Evolutionary conservation across 2,888 invertebrate genomes (phyloP), one percentile per base, ranked within the genome.

Genomic region (Pegoplata infirma): DNA sequence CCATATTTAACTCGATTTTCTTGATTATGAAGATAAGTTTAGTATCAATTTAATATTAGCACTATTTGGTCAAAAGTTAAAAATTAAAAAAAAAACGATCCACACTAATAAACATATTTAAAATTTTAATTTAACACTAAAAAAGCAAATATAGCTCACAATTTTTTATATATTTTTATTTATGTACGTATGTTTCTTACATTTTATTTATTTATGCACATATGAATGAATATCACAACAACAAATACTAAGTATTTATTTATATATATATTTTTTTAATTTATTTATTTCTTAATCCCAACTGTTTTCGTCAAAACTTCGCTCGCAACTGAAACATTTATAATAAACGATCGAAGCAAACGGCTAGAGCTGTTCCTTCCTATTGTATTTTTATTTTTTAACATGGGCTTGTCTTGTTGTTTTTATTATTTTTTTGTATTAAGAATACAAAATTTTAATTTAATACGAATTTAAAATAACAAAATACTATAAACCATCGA

Each of bases 241-340:
- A 28, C 6, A 28, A 28, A 28, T 1, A 28, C 6, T 32, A 5
- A 32, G 44, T 44, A 44, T 44, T 47, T 19, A 40, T 40, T 40
- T 10, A 40, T 3, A 40, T 47, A 16, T 46, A 16, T 46, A 3
- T 16, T 46, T 16, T 46, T 46, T 16, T 47, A 19, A 19, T 47
- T 47, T 47, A 10, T 49, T 49, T 40, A 3, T 51, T 16, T 32
- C 46, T 53, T 40, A 63, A 68, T 58, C 32, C 61, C 71, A 67
- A 71, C 79, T 63, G 71, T 16, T 67, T 79, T 32, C 51, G 56
- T 63, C 75, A 32, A 79, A 75, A 67, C 79, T 56, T 53, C 53
- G 67, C 51, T 75, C 55, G 21, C 75, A 53, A 79, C 75, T 79
- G 67, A 75, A 63, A 49, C 28, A 25, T 40, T 75, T 71, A 49